Percentiles rank a stretch among this genome's conserved stretches.
Conservation (phyloP, 2,888 invertebrate species). For the Diarsia rubi region DNA sequence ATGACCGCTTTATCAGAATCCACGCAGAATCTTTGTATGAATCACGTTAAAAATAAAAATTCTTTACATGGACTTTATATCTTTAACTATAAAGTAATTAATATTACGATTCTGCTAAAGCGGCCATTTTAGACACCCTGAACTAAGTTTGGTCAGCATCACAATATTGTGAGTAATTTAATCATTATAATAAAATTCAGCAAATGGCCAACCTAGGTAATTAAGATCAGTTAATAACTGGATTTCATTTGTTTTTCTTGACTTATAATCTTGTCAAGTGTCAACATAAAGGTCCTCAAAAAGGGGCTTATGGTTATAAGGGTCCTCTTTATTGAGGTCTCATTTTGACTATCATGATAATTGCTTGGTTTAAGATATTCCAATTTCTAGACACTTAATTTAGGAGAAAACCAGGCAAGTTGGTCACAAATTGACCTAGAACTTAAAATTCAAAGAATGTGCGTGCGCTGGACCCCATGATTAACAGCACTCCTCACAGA, state of each 20-base stretch:
- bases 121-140: too few species aligned
- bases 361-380: not conserved
- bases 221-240: not conserved
- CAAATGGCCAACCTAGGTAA: not conserved
- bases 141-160: not conserved
- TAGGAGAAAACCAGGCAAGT: not conserved
- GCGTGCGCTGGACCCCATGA: not conserved
- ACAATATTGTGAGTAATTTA: slow-evolving; percentile 16
- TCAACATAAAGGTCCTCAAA: not conserved
- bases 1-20: too few species aligned
- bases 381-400: not conserved
- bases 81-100: too few species aligned
- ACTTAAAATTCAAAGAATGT: too few species aligned
- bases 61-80: too few species aligned
- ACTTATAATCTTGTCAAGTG: not conserved
- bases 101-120: too few species aligned
- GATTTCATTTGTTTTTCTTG: slow-evolving; percentile 1
- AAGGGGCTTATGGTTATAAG: too few species aligned
- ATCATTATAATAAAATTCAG: slow-evolving; percentile 2
- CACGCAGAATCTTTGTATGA: too few species aligned
- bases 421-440: not conserved
- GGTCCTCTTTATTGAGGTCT: too few species aligned
- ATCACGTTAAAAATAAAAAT: too few species aligned
- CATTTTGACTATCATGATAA: not conserved
- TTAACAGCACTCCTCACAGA: not conserved